phyloP scores from a whole-genome alignment of 2,113 vertebrate species.

The Myodes glareolus region DNA sequence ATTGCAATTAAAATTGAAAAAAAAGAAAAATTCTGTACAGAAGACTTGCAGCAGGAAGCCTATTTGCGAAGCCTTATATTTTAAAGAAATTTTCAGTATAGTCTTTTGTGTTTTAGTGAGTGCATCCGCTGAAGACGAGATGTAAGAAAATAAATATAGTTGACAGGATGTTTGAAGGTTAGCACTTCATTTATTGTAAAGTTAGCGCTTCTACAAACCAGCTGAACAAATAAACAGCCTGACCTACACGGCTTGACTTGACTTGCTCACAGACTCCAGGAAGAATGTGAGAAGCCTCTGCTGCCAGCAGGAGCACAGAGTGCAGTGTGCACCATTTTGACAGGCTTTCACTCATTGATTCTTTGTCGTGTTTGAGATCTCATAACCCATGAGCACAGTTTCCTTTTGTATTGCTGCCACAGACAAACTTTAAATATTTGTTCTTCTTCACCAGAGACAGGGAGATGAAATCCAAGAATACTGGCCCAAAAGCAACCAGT shows the following conservation, averaged over 20 bases:
- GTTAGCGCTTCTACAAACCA: background rate
- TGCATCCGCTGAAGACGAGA: background rate
- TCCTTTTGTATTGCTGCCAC: background rate
- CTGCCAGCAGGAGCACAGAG: background rate
- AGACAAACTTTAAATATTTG: conserved; percentile 40
- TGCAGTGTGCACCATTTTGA: background rate
- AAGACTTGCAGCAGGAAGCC: background rate
- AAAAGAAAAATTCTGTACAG: background rate
- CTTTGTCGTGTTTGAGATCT: conserved; percentile 26
- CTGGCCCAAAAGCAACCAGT: conserved; percentile 1
- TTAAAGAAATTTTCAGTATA: background rate
- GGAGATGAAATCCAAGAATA: conserved; percentile 18
- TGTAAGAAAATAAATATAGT: background rate
- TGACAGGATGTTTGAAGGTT: background rate
- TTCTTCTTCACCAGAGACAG: conserved; percentile 19
- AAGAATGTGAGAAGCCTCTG: background rate
- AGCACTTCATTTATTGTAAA: background rate
- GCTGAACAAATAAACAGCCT: background rate
- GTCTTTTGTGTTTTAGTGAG: background rate
- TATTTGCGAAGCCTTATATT: background rate
- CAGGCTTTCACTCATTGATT: background rate
- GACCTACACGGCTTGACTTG: background rate
- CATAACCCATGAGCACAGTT: background rate
- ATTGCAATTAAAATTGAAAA: background rate
- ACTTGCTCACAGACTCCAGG: background rate